Percentiles rank a stretch among this genome's conserved stretches.
Conservation (phyloP, 2,797 vertebrate genomes). For the Smutsia temminckii region DNA sequence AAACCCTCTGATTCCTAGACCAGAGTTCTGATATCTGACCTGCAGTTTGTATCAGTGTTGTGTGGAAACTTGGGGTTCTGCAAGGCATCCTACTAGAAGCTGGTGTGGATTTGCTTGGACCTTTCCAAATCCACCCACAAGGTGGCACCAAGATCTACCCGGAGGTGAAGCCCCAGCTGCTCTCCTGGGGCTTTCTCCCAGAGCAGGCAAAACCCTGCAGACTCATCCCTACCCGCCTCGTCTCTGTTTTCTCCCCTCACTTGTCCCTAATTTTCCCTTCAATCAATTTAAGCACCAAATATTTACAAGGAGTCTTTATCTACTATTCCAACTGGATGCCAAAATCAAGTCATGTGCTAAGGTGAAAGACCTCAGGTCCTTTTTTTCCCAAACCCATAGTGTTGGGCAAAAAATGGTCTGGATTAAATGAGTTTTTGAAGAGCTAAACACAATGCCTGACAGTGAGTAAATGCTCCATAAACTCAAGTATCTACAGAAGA, state of each 20-base stretch:
- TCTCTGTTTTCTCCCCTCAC: background rate
- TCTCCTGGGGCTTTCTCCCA: background rate
- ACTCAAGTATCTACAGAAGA: background rate
- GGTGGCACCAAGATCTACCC: conserved; percentile 36
- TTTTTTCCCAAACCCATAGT: background rate
- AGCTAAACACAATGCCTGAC: background rate
- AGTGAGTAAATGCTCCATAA: background rate
- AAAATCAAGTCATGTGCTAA: background rate
- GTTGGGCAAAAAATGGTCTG: background rate
- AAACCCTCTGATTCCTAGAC: background rate
- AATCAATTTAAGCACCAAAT: background rate
- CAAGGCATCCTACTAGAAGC: background rate
- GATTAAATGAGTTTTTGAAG: conserved; percentile 10
- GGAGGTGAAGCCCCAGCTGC: background rate
- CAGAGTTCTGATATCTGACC: background rate
- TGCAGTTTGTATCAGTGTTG: background rate
- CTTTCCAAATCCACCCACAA: conserved; percentile 51
- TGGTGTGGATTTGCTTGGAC: background rate
- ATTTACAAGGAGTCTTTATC: conserved; percentile 18
- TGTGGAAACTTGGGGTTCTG: background rate
- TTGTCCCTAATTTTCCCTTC: background rate
- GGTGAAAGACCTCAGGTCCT: background rate
- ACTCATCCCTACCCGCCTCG: background rate
- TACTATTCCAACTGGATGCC: background rate
- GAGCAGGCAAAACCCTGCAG: background rate